Evolutionary conservation across 2,113 vertebrate genomes (phyloP).

Genomic region (Microtus montanus): DNA sequence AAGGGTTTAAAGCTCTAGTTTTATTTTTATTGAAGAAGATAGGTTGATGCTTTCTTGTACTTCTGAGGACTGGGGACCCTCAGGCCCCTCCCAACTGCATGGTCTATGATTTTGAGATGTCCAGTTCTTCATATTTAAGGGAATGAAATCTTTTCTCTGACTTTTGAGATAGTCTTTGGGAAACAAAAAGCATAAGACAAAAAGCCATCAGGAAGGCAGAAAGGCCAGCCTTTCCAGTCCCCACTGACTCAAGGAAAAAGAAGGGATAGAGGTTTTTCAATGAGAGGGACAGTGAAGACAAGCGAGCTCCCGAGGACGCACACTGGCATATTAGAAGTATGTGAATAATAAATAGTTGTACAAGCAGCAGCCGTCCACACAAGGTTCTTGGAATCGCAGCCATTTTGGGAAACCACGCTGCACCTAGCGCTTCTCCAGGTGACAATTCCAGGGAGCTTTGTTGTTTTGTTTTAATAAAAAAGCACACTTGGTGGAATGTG

Average conservation of each 20-base stretch:
- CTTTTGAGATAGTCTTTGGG: slow-evolving; percentile 13
- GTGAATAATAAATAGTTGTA: not conserved
- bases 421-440: not conserved
- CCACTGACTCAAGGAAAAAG: not conserved
- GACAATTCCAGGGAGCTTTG: not conserved
- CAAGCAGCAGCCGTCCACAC: not conserved
- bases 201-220: slow-evolving; percentile 34
- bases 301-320: not conserved
- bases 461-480: not conserved
- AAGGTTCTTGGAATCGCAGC: not conserved
- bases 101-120: not conserved
- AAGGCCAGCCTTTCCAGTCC: not conserved
- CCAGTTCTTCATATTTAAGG: not conserved
- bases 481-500: too few relatives aligned
- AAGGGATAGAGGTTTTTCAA: not conserved
- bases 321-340: not conserved
- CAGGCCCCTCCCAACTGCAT: not conserved
- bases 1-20: not conserved
- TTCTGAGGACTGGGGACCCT: not conserved
- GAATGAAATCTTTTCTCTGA: slow-evolving; percentile 42
- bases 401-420: not conserved
- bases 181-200: slow-evolving; percentile 19
- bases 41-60: not conserved
- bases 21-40: not conserved
- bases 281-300: not conserved